Evolutionary conservation across 2,888 invertebrate species (phyloP).

Genomic region (Agonopterix arenella): DNA sequence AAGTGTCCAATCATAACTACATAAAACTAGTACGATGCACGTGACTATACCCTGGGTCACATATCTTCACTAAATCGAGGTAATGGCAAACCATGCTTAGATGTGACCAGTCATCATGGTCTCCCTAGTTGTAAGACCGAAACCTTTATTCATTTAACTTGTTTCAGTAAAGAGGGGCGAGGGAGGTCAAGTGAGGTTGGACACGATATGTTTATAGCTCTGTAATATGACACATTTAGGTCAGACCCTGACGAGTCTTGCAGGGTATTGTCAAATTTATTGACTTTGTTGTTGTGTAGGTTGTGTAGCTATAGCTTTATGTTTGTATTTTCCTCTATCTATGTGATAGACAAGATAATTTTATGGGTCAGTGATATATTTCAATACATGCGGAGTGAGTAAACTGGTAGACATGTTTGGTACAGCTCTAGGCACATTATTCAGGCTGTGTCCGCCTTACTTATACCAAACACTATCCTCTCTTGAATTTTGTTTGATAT

Average conservation of each 20-base stretch:
- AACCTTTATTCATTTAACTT: neutral
- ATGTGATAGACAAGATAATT: no score
- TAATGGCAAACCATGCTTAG: slow-evolving; percentile 31
- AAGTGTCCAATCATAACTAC: slow-evolving; percentile 3
- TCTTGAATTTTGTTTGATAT: no score
- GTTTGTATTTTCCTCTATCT: no score
- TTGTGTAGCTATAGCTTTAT: neutral
- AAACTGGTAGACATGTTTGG: no score
- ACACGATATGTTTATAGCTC: slow-evolving; percentile 47
- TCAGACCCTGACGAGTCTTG: slow-evolving; percentile 32
- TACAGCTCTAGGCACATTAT: no score
- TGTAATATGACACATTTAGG: slow-evolving; percentile 52
- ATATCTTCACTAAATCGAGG: slow-evolving; percentile 43
- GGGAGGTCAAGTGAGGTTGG: slow-evolving; percentile 24
- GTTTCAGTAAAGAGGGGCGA: neutral
- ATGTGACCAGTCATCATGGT: slow-evolving; percentile 17
- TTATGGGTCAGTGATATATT: no score
- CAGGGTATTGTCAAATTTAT: slow-evolving; percentile 27
- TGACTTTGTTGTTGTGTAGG: slow-evolving; percentile 16
- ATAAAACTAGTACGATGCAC: slow-evolving; percentile 19
- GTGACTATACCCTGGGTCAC: slow-evolving; percentile 33
- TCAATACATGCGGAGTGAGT: no score
- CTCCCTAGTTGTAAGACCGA: slow-evolving; percentile 7
- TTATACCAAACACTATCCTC: no score
- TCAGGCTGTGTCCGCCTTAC: no score